Conservation (phyloP, 37 sponge, comb jelly and placozoan species). For the Spongia lamella region DNA sequence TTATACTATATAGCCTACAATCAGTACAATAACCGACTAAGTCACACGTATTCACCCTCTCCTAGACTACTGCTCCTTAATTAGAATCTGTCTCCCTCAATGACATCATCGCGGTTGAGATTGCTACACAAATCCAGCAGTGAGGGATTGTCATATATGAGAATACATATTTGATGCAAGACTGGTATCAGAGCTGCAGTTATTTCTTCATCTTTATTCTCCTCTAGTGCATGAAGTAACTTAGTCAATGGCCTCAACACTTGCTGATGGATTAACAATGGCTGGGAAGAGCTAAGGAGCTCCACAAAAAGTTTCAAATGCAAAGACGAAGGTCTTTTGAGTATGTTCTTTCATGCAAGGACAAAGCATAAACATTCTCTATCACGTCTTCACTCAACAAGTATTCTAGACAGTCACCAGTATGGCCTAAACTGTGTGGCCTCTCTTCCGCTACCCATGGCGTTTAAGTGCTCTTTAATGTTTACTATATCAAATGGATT, state of each 20-base stretch:
- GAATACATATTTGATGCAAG: constrained; percentile 64
- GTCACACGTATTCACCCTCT: too few species aligned
- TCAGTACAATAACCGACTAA: too few species aligned
- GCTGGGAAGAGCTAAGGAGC: constrained; percentile 52
- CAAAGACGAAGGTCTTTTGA: constrained; percentile 45
- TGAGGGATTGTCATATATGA: constrained; percentile 63
- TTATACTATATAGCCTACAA: too few species aligned
- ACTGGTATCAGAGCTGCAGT: constrained; percentile 33
- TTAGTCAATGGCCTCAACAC: constrained; percentile 75
- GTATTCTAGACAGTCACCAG: constrained; percentile 39
- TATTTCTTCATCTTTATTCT: constrained; percentile 28
- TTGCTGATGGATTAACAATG: constrained; percentile 70
- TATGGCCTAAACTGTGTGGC: constrained; percentile 10
- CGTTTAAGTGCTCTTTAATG: constrained; percentile 33
- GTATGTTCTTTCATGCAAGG: constrained; percentile 30
- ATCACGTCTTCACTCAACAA: constrained; percentile 54
- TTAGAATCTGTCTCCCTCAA: too few species aligned
- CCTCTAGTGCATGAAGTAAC: constrained; percentile 64
- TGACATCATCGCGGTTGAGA: too few species aligned
- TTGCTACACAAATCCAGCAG: constrained; percentile 68
- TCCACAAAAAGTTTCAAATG: constrained; percentile 52
- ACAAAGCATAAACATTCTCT: constrained; percentile 51
- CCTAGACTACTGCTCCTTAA: too few species aligned
- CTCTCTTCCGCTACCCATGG: constrained; percentile 41
- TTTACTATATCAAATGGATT: constrained; percentile 64